phyloP scores from a whole-genome alignment of 2,888 invertebrate genomes.

The Lithophane leautieri region DNA sequence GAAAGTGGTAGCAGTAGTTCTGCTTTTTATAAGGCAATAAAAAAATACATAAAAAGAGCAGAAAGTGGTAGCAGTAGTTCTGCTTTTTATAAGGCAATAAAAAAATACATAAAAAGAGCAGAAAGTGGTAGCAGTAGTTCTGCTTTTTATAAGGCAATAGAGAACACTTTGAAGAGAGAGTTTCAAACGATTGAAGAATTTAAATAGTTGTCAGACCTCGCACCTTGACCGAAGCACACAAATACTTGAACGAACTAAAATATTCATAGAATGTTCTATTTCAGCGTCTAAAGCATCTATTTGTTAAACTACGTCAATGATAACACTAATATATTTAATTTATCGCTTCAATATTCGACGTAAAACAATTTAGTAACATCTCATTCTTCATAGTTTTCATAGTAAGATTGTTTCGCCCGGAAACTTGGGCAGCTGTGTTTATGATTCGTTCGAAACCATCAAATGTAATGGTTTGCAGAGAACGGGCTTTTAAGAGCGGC shows the following conservation, averaged over 20 bases:
- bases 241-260: background rate
- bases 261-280: constrained; percentile 1
- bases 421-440: constrained; percentile 60
- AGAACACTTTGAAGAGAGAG: background rate
- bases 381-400: constrained; percentile 42
- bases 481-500: constrained; percentile 47
- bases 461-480: constrained; percentile 50
- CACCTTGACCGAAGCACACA: constrained; percentile 18
- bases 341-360: constrained; percentile 20
- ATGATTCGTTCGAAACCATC: constrained; percentile 49
- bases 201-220: background rate
- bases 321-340: constrained; percentile 19
- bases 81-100: background rate
- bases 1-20: too few relatives aligned
- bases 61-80: too few relatives aligned
- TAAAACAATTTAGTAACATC: constrained; percentile 13
- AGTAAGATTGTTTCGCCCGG: constrained; percentile 24
- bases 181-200: background rate
- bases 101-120: too few relatives aligned
- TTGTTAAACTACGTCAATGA: constrained; percentile 16
- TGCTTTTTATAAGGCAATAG: background rate
- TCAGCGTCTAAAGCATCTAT: constrained; percentile 3
- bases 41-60: too few relatives aligned
- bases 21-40: background rate
- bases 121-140: too few relatives aligned